phyloP scores from a whole-genome alignment of 2,888 invertebrate species.

The Pelosia muscerda region DNA sequence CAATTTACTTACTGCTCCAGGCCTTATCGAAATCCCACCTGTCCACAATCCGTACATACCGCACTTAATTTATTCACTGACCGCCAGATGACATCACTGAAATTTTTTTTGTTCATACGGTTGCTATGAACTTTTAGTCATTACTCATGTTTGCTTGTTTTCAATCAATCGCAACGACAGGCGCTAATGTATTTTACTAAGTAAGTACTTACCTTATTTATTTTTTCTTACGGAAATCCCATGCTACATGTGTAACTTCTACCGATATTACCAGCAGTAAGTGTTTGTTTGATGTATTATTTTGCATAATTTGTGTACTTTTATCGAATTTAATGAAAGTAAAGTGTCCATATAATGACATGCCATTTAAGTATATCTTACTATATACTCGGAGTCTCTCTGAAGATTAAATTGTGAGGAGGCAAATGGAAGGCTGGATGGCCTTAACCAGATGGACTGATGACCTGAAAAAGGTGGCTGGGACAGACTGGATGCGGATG shows the following conservation, averaged over 20 bases:
- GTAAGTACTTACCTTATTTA: no score
- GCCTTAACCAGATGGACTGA: no score
- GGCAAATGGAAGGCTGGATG: no score
- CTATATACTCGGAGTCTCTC: no score
- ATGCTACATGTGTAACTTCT: neutral
- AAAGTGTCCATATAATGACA: neutral
- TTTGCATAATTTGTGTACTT: neutral
- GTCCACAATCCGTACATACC: conserved; percentile 74
- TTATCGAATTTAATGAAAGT: neutral
- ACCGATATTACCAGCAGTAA: neutral
- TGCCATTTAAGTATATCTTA: no score
- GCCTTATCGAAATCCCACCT: conserved; percentile 67
- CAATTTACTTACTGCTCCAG: conserved; percentile 59
- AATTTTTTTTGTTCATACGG: conserved; percentile 48
- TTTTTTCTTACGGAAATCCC: neutral
- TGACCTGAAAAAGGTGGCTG: no score
- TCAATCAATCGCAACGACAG: neutral
- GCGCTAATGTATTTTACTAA: neutral
- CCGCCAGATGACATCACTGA: conserved; percentile 61
- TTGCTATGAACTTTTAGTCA: conserved; percentile 20
- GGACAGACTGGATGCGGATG: no score
- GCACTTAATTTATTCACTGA: conserved; percentile 64
- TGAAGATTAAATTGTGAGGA: no score
- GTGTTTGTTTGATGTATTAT: neutral
- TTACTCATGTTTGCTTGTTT: conserved; percentile 26